Evolutionary conservation across 2,797 vertebrate genomes (phyloP).

Genomic region (Centroberyx gerrardi): DNA sequence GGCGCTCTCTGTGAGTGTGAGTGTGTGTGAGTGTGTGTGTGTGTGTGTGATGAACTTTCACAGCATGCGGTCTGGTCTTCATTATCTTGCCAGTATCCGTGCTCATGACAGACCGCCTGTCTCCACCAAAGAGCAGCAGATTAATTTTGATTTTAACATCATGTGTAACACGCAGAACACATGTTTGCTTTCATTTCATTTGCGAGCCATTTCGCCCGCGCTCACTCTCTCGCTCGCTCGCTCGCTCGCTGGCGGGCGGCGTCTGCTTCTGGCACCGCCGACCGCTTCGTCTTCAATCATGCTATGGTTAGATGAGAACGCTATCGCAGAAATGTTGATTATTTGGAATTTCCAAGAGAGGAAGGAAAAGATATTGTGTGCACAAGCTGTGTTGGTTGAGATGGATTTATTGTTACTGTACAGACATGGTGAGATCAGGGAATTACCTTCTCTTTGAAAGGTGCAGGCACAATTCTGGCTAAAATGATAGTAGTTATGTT

Average conservation of each 20-base stretch:
- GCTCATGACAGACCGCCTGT: conserved; percentile 60
- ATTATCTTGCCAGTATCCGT: conserved; percentile 68
- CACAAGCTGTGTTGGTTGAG: conserved; percentile 30
- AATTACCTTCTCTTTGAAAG: neutral
- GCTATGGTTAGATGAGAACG: conserved; percentile 41
- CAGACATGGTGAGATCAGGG: no score
- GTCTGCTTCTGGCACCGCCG: conserved; percentile 20
- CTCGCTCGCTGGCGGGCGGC: neutral
- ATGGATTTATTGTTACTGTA: conserved; percentile 29
- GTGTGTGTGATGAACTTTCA: conserved; percentile 40
- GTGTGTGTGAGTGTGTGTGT: conserved; percentile 11
- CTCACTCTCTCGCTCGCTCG: neutral
- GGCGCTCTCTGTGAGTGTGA: neutral
- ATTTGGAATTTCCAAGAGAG: conserved; percentile 33
- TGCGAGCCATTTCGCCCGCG: conserved; percentile 5
- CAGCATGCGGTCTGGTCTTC: conserved; percentile 69
- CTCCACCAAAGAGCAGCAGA: conserved; percentile 53
- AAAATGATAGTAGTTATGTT: neutral
- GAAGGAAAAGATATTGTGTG: conserved; percentile 13
- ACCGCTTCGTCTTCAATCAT: conserved; percentile 30
- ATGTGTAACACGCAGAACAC: conserved; percentile 72
- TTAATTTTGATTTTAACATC: conserved; percentile 67
- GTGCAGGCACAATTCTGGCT: neutral
- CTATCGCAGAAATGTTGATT: conserved; percentile 52
- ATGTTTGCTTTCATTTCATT: conserved; percentile 68